These are phyloP conservation scores for Cervus canadensis DNA, from an alignment of 2,113 vertebrate species.

Conservation along the genomic window DNA sequence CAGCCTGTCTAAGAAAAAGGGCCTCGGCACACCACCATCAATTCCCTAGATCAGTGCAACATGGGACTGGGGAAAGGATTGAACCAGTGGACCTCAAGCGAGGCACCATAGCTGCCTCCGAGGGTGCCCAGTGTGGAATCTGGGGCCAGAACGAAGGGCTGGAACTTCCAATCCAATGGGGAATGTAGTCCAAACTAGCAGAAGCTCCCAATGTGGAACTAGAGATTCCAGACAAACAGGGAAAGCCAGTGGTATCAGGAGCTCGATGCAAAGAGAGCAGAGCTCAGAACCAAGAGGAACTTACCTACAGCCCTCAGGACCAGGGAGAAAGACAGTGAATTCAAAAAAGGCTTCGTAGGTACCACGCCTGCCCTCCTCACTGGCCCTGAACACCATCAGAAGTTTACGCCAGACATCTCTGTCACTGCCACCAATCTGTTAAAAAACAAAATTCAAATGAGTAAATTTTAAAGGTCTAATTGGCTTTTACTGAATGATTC, in stretches of 20 bases:
- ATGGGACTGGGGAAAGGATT: not conserved
- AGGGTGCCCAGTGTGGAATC: not conserved
- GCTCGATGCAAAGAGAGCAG: not conserved
- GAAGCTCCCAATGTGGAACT: not conserved
- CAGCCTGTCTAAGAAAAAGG: not conserved
- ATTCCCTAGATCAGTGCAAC: not conserved
- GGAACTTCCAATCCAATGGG: not conserved
- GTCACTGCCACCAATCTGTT: not conserved
- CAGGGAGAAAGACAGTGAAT: not conserved
- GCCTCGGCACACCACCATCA: fast-evolving
- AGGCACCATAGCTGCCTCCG: not conserved
- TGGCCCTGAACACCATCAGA: not conserved
- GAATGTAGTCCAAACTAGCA: not conserved
- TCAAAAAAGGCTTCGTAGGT: not conserved
- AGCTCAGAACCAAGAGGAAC: not conserved
- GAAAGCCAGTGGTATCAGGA: not conserved
- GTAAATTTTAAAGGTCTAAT: not conserved
- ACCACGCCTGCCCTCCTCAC: not conserved
- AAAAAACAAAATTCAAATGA: not conserved
- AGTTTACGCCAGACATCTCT: not conserved
- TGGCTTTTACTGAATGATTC: not conserved
- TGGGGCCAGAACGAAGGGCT: not conserved
- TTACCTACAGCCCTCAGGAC: not conserved
- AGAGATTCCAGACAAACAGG: not conserved
- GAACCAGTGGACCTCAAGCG: not conserved